phyloP scores from a whole-genome alignment of 2,888 invertebrate genomes.

The Leucophenga maculata region DNA sequence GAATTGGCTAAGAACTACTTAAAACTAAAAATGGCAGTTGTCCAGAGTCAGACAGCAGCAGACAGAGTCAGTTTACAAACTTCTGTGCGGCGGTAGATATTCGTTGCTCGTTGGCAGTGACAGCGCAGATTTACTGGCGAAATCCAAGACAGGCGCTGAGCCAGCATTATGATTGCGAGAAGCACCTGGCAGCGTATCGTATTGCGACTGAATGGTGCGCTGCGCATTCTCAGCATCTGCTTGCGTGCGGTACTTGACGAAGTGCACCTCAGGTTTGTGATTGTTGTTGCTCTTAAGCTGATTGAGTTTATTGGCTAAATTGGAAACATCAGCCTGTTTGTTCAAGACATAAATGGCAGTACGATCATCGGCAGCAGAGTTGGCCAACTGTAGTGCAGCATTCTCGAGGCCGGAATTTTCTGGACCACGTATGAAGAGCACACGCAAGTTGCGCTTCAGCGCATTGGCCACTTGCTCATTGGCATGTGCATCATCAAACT shows the following conservation, averaged over 20 bases:
- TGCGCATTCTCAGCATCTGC: conserved; percentile 68
- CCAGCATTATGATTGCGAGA: conserved; percentile 58
- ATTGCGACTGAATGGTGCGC: conserved; percentile 65
- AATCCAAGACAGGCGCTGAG: conserved; percentile 56
- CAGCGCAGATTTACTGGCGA: conserved; percentile 48
- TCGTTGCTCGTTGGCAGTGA: conserved; percentile 44
- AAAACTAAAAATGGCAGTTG: conserved; percentile 12
- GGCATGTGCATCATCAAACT: conserved; percentile 51
- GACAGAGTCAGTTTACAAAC: conserved; percentile 49
- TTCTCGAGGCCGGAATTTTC: conserved; percentile 64
- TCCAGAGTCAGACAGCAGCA: neutral
- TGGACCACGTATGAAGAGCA: conserved; percentile 70
- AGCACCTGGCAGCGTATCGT: conserved; percentile 59
- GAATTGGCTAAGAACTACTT: neutral
- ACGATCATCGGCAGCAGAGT: conserved; percentile 60
- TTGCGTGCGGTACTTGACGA: conserved; percentile 67
- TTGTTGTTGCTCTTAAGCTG: conserved; percentile 48
- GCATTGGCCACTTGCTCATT: conserved; percentile 49
- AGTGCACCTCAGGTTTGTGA: conserved; percentile 66
- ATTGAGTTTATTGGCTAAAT: conserved; percentile 58
- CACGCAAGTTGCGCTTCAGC: conserved; percentile 64
- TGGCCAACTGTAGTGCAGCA: conserved; percentile 62
- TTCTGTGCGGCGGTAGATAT: conserved; percentile 60
- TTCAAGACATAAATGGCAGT: conserved; percentile 66
- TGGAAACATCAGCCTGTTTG: conserved; percentile 64